phyloP scores from a whole-genome alignment of 35 echinoderm and acorn worm genomes.

The Apostichopus parvimensis region DNA sequence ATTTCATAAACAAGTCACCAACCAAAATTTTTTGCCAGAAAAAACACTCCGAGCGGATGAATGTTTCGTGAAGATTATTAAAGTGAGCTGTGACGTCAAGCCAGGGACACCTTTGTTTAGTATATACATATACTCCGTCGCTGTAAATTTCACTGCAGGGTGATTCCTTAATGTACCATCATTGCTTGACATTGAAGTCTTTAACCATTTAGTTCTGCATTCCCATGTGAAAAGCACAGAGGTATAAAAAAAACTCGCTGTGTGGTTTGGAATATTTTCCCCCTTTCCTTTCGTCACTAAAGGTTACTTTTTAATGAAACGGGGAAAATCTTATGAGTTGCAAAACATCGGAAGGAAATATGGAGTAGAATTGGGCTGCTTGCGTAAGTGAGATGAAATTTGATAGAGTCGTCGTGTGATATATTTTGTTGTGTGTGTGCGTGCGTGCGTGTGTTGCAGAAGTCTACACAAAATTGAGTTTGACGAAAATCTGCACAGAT shows the following conservation, averaged over 20 bases:
- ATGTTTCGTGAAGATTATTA: neutral
- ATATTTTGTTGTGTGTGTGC: no score
- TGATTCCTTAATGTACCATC: neutral
- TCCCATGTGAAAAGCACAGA: neutral
- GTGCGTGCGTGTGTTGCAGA: no score
- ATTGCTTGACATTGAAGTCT: neutral
- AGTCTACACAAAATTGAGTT: no score
- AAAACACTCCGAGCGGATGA: neutral
- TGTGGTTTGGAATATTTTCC: neutral
- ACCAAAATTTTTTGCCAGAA: neutral
- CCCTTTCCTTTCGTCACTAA: neutral
- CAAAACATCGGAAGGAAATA: neutral
- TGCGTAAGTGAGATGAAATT: neutral
- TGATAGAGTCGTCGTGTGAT: no score
- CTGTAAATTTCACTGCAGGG: neutral
- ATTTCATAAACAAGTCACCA: neutral
- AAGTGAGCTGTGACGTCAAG: neutral
- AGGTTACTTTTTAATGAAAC: neutral
- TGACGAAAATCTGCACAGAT: no score
- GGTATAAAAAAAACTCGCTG: neutral
- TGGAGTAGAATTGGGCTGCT: neutral
- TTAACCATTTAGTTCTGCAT: neutral
- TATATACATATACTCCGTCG: neutral
- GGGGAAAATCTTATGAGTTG: neutral
- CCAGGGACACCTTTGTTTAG: neutral